phyloP scores from a whole-genome alignment of 2,113 vertebrate genomes.

The Nymphicus hollandicus region DNA sequence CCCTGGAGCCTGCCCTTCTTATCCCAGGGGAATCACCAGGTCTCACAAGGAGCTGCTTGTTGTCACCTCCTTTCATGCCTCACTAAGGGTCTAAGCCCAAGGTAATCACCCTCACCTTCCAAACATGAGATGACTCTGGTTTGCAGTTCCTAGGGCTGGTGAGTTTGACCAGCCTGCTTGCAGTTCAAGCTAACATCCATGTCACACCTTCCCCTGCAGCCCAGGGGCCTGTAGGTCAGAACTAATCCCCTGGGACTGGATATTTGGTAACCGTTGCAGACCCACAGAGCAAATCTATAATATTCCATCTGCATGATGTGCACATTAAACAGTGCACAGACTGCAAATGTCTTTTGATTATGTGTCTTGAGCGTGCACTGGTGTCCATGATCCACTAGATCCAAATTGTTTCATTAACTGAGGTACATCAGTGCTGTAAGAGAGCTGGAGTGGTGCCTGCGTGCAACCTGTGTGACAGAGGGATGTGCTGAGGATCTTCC shows the following conservation, averaged over 20 bases:
- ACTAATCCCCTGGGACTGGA: not conserved
- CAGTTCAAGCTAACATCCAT: not conserved
- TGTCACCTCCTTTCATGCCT: not conserved
- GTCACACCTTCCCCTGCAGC: not conserved
- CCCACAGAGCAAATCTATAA: not conserved
- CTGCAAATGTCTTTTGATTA: not conserved
- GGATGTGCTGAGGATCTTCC: not conserved
- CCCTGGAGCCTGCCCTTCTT: not conserved
- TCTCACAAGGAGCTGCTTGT: not conserved
- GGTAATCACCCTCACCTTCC: not conserved
- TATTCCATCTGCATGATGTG: not conserved
- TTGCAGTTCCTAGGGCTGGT: not conserved
- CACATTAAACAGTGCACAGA: not conserved
- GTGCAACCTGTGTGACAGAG: not conserved
- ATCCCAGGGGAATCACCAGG: not conserved
- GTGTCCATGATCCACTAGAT: not conserved
- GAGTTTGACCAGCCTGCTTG: not conserved
- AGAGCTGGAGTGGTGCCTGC: not conserved
- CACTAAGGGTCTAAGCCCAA: not conserved
- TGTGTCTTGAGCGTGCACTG: accelerated
- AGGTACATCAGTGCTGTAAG: not conserved
- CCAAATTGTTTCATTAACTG: not conserved
- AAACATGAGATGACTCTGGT: not conserved
- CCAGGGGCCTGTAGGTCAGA: not conserved
- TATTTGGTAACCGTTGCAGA: not conserved